Percentiles rank a stretch among this genome's conserved stretches.
Conservation (phyloP, 2,888 invertebrate species). For the Altica lythri region DNA sequence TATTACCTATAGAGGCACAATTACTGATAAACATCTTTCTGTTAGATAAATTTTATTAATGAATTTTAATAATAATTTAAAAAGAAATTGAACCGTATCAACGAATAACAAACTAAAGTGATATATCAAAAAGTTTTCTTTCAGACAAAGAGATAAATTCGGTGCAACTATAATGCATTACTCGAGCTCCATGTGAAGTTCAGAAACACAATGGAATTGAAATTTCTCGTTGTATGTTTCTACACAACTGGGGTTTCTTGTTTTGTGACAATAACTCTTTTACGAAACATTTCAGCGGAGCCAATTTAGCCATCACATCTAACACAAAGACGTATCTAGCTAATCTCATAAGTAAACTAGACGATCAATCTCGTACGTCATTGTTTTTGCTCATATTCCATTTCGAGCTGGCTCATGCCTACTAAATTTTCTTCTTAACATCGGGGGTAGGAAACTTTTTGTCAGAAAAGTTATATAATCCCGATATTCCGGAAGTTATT, state of each 20-base stretch:
- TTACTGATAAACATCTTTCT: no score
- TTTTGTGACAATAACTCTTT: constrained; percentile 40
- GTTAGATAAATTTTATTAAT: no score
- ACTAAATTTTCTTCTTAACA: constrained; percentile 43
- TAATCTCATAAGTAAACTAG: constrained; percentile 45
- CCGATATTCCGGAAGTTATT: constrained; percentile 49
- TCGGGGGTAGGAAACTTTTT: constrained; percentile 45
- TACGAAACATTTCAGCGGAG: constrained; percentile 43
- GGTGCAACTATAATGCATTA: constrained; percentile 15
- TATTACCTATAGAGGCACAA: no score
- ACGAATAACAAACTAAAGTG: constrained; percentile 1
- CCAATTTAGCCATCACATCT: constrained; percentile 40
- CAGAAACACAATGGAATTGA: constrained; percentile 25
- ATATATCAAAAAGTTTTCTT: constrained; percentile 16
- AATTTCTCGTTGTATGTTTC: constrained; percentile 19
- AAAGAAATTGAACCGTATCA: constrained; percentile 2
- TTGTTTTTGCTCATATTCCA: constrained; percentile 47
- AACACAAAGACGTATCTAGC: constrained; percentile 29
- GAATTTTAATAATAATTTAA: constrained; percentile 6
- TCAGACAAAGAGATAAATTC: constrained; percentile 15
- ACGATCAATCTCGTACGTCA: constrained; percentile 47
- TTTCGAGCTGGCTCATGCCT: constrained; percentile 38
- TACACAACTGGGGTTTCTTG: constrained; percentile 19
- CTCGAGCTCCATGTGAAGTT: constrained; percentile 17
- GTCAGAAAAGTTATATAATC: constrained; percentile 45